Evolutionary conservation across 2,113 vertebrate species (phyloP).

Genomic region (zebrafish (Danio rerio)): DNA sequence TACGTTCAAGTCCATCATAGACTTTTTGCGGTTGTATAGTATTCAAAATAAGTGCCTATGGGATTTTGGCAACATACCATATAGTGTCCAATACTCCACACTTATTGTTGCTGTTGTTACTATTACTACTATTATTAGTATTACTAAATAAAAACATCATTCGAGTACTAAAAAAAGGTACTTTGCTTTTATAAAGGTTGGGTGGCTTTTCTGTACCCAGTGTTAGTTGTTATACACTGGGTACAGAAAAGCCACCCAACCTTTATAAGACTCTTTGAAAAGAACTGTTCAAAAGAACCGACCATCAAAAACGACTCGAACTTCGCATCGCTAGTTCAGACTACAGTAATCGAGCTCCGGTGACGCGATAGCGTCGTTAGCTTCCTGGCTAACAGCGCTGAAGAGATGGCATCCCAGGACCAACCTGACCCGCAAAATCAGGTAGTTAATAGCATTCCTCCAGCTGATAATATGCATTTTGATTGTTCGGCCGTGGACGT

Average conservation of each 20-base stretch:
- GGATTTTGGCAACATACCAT: no score
- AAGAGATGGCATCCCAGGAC: conserved; percentile 79
- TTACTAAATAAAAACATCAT: no score
- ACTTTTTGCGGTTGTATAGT: no score
- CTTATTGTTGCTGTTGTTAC: no score
- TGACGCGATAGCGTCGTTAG: conserved; percentile 36
- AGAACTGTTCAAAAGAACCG: not conserved
- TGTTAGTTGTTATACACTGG: no score
- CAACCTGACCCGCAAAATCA: conserved; percentile 71
- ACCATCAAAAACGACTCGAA: not conserved
- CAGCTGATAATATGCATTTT: not conserved
- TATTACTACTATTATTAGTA: no score
- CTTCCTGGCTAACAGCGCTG: conserved; percentile 21
- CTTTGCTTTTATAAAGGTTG: no score
- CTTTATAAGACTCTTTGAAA: not conserved
- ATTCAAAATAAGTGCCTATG: no score
- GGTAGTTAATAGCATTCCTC: conserved; percentile 61
- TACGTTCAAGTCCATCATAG: no score
- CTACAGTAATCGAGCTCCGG: conserved; percentile 64
- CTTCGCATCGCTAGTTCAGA: conserved; percentile 33
- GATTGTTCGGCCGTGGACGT: not conserved
- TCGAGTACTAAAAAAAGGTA: no score
- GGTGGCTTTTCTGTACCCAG: no score
- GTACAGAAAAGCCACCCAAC: not conserved
- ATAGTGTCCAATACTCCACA: no score